Conservation (phyloP, 2,888 invertebrate species). For the Spilosoma lubricipeda region DNA sequence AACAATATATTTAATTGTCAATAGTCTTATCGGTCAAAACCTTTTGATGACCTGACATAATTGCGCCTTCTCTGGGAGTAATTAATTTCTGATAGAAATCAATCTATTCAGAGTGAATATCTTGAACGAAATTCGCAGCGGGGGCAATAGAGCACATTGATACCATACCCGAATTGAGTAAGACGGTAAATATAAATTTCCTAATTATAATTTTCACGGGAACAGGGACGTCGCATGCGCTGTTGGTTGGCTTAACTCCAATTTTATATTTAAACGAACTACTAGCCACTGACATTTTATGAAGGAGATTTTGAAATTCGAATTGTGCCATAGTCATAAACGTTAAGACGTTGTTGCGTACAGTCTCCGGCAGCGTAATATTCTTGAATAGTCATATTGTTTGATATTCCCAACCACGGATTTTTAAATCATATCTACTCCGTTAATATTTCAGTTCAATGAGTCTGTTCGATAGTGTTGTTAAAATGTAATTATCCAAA, state of each 20-base stretch:
- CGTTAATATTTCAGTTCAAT: neutral
- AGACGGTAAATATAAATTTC: constrained; percentile 73
- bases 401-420: neutral
- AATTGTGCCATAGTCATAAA: constrained; percentile 49
- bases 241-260: constrained; percentile 74
- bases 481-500: neutral
- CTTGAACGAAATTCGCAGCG: constrained; percentile 17
- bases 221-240: constrained; percentile 69
- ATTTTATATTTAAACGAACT: constrained; percentile 75
- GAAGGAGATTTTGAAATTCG: constrained; percentile 64
- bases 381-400: neutral
- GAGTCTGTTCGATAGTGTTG: neutral
- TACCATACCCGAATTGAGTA: constrained; percentile 58
- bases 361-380: neutral
- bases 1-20: neutral
- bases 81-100: neutral
- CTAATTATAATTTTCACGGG: constrained; percentile 83
- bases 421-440: neutral
- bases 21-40: neutral
- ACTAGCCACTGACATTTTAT: constrained; percentile 70
- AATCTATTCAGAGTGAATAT: constrained; percentile 3
- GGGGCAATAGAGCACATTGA: constrained; percentile 36
- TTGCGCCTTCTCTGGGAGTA: neutral
- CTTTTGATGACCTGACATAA: neutral
- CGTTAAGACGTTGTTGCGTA: constrained; percentile 17